These are phyloP conservation scores for Drosophila cracens DNA, from an alignment of 2,888 invertebrate species.

Conservation along the genomic window DNA sequence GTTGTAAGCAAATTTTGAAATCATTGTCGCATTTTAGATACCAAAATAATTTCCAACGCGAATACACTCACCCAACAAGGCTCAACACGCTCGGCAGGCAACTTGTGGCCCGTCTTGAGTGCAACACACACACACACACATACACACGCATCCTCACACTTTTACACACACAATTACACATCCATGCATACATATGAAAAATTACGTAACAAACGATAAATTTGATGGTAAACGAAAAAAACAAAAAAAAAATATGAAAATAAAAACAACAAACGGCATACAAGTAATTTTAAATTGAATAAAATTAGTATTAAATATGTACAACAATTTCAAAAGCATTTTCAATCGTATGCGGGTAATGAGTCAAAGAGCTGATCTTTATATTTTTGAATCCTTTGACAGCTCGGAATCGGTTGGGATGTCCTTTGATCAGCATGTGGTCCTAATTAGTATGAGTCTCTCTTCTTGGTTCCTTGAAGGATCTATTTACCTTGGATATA, in stretches of 20 bases:
- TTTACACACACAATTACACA: slow-evolving; percentile 14
- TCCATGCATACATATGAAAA: slow-evolving; percentile 34
- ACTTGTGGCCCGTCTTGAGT: slow-evolving; percentile 12
- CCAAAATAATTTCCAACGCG: slow-evolving; percentile 39
- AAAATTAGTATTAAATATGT: slow-evolving; percentile 78
- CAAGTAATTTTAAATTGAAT: slow-evolving; percentile 79
- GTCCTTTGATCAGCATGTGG: not conserved
- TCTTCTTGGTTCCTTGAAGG: not conserved
- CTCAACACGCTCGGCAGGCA: slow-evolving; percentile 11
- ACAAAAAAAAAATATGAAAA: slow-evolving; percentile 1
- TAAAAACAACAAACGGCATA: slow-evolving; percentile 63
- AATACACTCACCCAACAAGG: slow-evolving; percentile 12
- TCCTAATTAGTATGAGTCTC: not conserved
- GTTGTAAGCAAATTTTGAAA: slow-evolving; percentile 72
- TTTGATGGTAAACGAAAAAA: slow-evolving; percentile 55
- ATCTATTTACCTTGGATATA: not conserved
- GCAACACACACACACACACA: slow-evolving; percentile 11
- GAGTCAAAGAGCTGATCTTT: not conserved
- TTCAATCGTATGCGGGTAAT: slow-evolving; percentile 15
- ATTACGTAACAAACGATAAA: slow-evolving; percentile 57
- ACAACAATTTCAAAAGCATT: slow-evolving; percentile 56
- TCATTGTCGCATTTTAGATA: slow-evolving; percentile 72
- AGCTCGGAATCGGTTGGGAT: not conserved
- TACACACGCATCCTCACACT: slow-evolving; percentile 1
- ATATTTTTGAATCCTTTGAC: not conserved